Evolutionary conservation across 2,113 vertebrate genomes (phyloP), one percentile per base, ranked within the genome.

Genomic region (Salvelinus alpinus): DNA sequence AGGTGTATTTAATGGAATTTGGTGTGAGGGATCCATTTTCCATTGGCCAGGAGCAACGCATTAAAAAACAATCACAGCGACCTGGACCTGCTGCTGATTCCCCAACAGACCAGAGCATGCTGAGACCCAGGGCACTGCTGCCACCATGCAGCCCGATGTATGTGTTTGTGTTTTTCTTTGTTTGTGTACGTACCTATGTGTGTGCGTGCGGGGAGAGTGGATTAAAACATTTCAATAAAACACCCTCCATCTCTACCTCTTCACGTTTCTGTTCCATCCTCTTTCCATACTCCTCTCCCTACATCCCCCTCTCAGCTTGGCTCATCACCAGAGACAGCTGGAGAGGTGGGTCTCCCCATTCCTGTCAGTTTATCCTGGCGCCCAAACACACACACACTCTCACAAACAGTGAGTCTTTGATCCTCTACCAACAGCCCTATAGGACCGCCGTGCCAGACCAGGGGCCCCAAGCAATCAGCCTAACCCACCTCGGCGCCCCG

Each of bases 21-120:
- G 13, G 54, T 57, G 54, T 57, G 54, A 57, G 54, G 54, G 54
- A 20, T 80, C 80, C 76, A 57, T 27, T 76, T 80, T 76, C 79
- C 66, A 76, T 84, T 85, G 87, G 86, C 86, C 81, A 70, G 44
- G 76, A 88, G 85, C 81, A 84, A 80, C 78, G 78, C 80, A 83
- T 88, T 89, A 87, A 89, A 85, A 90, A 83, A 82, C 88, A 86
- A 80, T 82, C 79, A 81, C 76, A 74, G 77, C 60, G 78, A 82
- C 84, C 82, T 85, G 80, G 82, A 77, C 80, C 80, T 82, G 84
- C 80, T 83, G 74, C 80, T 83, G 78, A 82, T 82, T 85, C 85
- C 84, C 80, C 84, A 71, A 67, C 68, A 77, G 86, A 88, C 77
- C 57, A n/a, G 75, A 70, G 74, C 74, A 72, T 82, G 81, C 20